A percentile compares a stretch with the other conserved stretches of the same genome.
These are phyloP conservation scores for Casuarius casuarius DNA, from an alignment of 2,113 vertebrate genomes.

Conservation along the genomic window DNA sequence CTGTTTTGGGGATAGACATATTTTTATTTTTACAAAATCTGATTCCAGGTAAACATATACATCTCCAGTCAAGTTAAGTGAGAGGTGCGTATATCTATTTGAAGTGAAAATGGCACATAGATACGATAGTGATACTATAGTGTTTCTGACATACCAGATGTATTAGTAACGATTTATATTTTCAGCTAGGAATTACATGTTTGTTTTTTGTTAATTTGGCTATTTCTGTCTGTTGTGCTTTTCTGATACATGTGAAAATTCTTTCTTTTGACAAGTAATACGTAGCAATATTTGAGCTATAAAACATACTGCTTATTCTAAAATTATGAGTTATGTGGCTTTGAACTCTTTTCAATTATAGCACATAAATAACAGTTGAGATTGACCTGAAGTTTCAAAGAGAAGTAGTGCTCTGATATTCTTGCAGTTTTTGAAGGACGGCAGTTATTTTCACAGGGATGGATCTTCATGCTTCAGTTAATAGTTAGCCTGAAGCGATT, in stretches of 20 bases:
- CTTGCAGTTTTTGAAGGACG: neutral
- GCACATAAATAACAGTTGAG: neutral
- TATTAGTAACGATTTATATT: neutral
- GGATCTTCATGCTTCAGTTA: neutral
- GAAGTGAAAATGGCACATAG: neutral
- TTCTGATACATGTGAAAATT: neutral
- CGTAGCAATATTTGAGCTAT: neutral
- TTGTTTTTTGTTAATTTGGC: neutral
- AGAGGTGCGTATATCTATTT: neutral
- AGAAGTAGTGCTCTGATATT: neutral
- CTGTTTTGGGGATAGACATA: neutral
- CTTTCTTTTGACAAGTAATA: neutral
- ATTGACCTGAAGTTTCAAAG: neutral
- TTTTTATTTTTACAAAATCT: neutral
- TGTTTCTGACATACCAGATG: neutral
- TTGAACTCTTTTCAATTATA: neutral
- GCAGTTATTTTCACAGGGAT: neutral
- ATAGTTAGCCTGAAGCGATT: neutral
- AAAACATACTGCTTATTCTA: neutral
- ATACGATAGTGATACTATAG: too few species aligned
- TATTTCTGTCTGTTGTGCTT: neutral
- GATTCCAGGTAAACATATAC: rapidly evolving
- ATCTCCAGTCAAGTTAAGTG: rapidly evolving
- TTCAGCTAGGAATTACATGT: neutral
- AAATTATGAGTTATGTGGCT: neutral